Base-by-base conservation (phyloP, 2,888 invertebrate species). In the Ethmia dodecea region DNA sequence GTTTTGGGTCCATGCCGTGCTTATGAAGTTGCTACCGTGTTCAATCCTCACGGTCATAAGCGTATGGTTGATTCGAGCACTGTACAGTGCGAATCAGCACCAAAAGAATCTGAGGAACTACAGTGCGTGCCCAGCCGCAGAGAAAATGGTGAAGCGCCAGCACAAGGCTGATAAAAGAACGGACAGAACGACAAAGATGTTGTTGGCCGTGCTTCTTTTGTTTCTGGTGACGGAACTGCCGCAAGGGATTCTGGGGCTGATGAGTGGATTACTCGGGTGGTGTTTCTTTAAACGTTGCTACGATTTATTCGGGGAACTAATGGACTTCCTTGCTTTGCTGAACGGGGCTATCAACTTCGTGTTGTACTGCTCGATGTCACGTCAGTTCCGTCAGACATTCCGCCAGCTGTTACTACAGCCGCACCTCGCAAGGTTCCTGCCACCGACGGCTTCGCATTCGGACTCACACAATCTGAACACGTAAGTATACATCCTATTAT, bases 301-400 rank as follows among this genome's bases (percentile, higher is more conserved):
- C 76, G 88, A 90, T 45, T 86, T 91, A 28, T 91, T 94, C 43
- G 95, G 95, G 1, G 96, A 97, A 64, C 67, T 96, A 35, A 93
- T 97, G 92, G 97, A 98, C 76, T 91, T 96, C 40, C 74, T 97
- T 60, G 97, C 97, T 0, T 88, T 98, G 38, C 81, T 96, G 52
- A 98, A 97, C 73, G 95, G 96, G 5, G 94, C 96, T 0, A 94
- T 97, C 38, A 98, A 97, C 75, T 98, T 98, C 63, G 93, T 97
- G 35, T 88, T 98, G 27, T 98, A 97, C 70, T 97, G 97, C 61
- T 89, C 94, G 33, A 97, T 98, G 97, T 96, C 96, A 42, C 89
- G 94, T 43, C 97, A 97, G 87, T 98, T 98, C 72, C 89, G 98
- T 10, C 90, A 90, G 49, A 93, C 93, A 1, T 95, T 93, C 65